Base-by-base conservation (phyloP, 2,888 invertebrate genomes). In the Trissoscelio sp. region DNA sequence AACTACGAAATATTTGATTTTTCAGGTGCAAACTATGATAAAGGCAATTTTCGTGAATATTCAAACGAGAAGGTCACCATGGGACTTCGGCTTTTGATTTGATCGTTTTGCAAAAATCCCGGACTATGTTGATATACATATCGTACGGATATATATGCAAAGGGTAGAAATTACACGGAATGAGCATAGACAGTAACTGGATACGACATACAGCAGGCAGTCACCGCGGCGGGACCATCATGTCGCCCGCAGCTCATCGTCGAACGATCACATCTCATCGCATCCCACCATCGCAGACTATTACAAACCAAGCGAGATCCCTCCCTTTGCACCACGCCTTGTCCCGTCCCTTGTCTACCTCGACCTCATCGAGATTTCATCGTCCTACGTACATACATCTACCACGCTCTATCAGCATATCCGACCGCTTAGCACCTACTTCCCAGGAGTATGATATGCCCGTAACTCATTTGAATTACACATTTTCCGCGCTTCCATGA, bases 381-480 rank as follows among this genome's bases (percentile, higher is more conserved):
- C 85, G 85, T 86, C 82, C 87, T 87, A 87, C 85, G 77, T 86
- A 86, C 88, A 83, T 87, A 86, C 88, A 84, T 86, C 84, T 85
- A 84, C 83, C 81, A 82, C 86, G 86, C 87, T 88, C 89, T 89
- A 91, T 91, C 91, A 91, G 91, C 91, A 91, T 91, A 91, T 90
- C 88, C 88, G 88, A 89, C 87, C 91, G 90, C 91, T 91, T 91
- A 91, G 91, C 91, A 91, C 91, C 91, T 90, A 89, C 91, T 90
- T 91, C 91, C 91, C 91, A 89, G 84, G 91, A 91, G 91, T 91
- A 90, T 88, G 90, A 91, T 91, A 91, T 85, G 87, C 89, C 87
- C 89, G 89, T 90, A 89, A 90, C 90, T 91, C 91, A 90, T 91
- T 91, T 89, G 91, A 91, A 91, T 91, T 91, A 90, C 89, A 90